These are phyloP conservation scores for Tragelaphus scriptus DNA, from an alignment of 2,113 vertebrate species.

Conservation along the genomic window DNA sequence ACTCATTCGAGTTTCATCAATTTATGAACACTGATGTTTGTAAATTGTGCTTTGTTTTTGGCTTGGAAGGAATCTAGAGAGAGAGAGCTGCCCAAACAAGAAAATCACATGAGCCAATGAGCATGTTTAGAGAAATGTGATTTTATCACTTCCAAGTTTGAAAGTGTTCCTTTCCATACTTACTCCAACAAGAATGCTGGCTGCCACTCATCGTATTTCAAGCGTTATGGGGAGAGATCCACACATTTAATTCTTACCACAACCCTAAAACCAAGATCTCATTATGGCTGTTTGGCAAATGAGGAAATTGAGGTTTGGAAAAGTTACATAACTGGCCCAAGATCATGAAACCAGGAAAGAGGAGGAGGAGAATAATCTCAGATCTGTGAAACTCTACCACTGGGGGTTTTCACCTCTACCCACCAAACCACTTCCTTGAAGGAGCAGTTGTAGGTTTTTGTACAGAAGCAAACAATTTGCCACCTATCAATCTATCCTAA, in stretches of 20 bases:
- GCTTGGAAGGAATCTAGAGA: background rate
- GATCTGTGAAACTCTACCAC: background rate
- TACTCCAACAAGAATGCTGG: background rate
- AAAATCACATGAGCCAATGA: background rate
- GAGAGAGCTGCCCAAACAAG: background rate
- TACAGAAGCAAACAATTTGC: background rate
- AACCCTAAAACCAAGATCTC: background rate
- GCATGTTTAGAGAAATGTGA: background rate
- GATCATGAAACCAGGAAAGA: background rate
- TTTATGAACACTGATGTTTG: background rate
- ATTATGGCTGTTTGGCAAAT: background rate
- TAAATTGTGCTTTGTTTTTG: background rate
- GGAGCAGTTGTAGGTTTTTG: background rate
- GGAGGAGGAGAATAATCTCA: background rate
- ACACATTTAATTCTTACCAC: background rate
- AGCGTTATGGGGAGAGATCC: background rate
- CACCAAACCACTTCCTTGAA: background rate
- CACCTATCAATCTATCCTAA: background rate
- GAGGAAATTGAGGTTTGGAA: conserved; percentile 4
- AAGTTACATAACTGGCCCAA: background rate
- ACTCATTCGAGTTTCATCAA: background rate
- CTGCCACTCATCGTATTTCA: background rate
- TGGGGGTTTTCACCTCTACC: background rate
- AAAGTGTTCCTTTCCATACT: background rate
- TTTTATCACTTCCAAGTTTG: background rate